Percentiles rank a stretch among this genome's conserved stretches.
These are phyloP conservation scores for Enteromius anoplus DNA, from an alignment of 2,797 vertebrate genomes.

Conservation along the genomic window DNA sequence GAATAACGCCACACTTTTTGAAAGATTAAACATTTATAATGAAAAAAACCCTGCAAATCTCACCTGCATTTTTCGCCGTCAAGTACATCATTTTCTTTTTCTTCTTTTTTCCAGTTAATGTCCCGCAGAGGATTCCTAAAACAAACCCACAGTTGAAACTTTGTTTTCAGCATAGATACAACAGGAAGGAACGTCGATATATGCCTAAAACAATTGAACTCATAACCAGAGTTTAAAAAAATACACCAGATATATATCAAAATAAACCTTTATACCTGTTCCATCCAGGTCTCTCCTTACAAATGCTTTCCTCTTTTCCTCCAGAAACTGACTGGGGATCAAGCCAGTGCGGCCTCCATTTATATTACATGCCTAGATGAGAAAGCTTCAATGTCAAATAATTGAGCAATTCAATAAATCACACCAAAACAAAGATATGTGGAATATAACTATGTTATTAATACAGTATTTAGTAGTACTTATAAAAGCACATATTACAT, in stretches of 20 bases:
- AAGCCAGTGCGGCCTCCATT: conserved; percentile 91
- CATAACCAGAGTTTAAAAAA: neutral
- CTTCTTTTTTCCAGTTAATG: conserved; percentile 90
- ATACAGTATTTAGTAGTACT: no score
- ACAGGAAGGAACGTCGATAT: neutral
- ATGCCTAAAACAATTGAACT: no score
- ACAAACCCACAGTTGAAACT: neutral
- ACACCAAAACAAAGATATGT: neutral
- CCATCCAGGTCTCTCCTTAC: conserved; percentile 91
- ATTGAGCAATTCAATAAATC: neutral
- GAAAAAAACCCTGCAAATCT: conserved; percentile 34
- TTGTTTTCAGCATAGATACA: neutral
- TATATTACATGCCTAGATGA: conserved; percentile 85
- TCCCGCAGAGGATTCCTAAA: conserved; percentile 92
- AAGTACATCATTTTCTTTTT: conserved; percentile 99
- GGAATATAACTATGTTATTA: no score
- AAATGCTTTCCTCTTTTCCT: conserved; percentile 99
- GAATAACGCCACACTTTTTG: neutral
- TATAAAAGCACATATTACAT: neutral
- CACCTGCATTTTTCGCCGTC: conserved; percentile 97
- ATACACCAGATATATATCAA: no score
- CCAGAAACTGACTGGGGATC: conserved; percentile 97
- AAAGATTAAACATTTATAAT: neutral
- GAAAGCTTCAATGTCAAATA: neutral
- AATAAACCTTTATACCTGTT: conserved; percentile 71